Evolutionary conservation across 1,140 invertebrate genomes (phyloP), one percentile per base, ranked within the genome.

Genomic region (Caenorhabditis remanei): DNA sequence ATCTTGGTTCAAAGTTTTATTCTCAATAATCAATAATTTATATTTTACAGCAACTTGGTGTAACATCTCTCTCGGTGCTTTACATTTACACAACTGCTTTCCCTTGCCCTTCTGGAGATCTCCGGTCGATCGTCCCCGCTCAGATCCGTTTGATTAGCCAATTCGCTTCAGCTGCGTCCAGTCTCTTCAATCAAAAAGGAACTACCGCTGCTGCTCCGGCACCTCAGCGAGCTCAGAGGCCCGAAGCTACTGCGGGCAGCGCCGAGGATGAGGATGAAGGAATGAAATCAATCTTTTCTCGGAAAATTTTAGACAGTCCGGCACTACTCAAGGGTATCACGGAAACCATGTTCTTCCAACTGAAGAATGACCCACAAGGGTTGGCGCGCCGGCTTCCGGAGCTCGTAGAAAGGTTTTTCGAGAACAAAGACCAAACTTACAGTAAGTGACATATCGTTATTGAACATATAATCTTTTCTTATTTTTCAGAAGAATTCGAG

Each of bases 1-100:
- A n/a, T n/a, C n/a, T n/a, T n/a, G n/a, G n/a, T n/a, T n/a, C n/a
- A n/a, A n/a, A n/a, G n/a, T n/a, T n/a, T n/a, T n/a, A n/a, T n/a
- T n/a, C n/a, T n/a, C n/a, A n/a, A n/a, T n/a, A n/a, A n/a, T n/a
- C n/a, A n/a, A n/a, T n/a, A n/a, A n/a, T n/a, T n/a, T n/a, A n/a
- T n/a, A n/a, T n/a, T 65, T 46, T 79, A 19, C n/a, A 79, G 46
- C 46, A 79, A 50, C 71, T 79, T 9, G 71, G 71, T 4, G 71
- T 79, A 8, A 24, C 46, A 13, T 13, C 13, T 11, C 16, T 79
- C 6, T 79, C 71, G 4, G 16, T 79, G 19, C 8, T 79, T 11
- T 79, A 79, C 71, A 24, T 79, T 5, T 79, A 79, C 46, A 79
- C 71, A 48, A 79, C 71, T 21, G n/a, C 71, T 11, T 79, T 79